These are phyloP conservation scores for Panthera tigris DNA, from an alignment of 2,113 vertebrate genomes.

Conservation along the genomic window DNA sequence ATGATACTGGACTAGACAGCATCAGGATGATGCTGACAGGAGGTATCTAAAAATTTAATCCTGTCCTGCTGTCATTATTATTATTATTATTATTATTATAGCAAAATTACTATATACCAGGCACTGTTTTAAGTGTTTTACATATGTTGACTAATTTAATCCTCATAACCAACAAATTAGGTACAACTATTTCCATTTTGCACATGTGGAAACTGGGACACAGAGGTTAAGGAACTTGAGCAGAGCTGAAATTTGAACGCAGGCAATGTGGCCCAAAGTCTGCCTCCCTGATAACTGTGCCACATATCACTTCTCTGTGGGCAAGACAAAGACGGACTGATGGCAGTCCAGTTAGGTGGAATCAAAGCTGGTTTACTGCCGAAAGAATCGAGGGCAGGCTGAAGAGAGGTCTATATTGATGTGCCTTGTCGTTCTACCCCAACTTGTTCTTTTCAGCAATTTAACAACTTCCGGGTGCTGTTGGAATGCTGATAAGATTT, in stretches of 20 bases:
- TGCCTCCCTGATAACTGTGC: not conserved
- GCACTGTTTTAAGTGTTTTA: not conserved
- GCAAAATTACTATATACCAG: not conserved
- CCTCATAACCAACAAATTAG: not conserved
- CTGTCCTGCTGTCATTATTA: not conserved
- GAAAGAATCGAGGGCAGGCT: not conserved
- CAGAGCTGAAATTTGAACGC: not conserved
- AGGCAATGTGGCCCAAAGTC: not conserved
- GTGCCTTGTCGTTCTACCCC: not conserved
- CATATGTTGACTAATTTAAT: not conserved
- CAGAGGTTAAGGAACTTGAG: slow-evolving; percentile 4
- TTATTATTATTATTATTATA: not conserved
- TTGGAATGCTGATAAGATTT: not conserved
- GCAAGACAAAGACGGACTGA: not conserved
- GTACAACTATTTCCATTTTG: not conserved
- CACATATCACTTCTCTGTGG: not conserved
- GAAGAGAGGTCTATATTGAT: not conserved
- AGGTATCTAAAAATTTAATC: not conserved
- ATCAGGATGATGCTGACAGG: not conserved
- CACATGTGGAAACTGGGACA: not conserved
- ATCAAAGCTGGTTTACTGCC: not conserved
- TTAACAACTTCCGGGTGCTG: not conserved
- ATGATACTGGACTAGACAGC: not conserved
- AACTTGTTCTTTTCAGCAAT: not conserved
- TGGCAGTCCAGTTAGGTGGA: not conserved